phyloP scores from a whole-genome alignment of 2,888 invertebrate genomes.

The Limnephilus lunatus region DNA sequence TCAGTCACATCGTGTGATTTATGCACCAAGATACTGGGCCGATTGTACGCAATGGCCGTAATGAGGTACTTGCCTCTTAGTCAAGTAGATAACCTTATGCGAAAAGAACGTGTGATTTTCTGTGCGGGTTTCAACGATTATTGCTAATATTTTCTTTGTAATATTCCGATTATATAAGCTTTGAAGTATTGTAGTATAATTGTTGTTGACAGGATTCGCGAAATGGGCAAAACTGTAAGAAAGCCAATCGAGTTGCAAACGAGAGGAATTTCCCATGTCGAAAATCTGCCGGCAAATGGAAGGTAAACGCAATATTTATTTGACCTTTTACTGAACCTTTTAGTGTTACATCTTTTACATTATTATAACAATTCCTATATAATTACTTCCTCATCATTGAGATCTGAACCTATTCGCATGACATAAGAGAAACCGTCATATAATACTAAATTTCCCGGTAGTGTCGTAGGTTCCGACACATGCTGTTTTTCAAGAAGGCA shows the following conservation, averaged over 20 bases:
- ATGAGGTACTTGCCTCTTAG: background rate
- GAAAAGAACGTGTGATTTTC: conserved; percentile 36
- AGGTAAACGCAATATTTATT: conserved; percentile 11
- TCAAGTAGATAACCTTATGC: conserved; percentile 11
- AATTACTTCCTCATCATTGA: background rate
- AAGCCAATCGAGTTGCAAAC: background rate
- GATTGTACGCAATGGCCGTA: conserved; percentile 18
- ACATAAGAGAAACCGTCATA: background rate
- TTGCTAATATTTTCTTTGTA: background rate
- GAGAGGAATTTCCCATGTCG: background rate
- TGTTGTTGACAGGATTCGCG: background rate
- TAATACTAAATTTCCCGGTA: background rate
- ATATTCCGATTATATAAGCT: conserved; percentile 21
- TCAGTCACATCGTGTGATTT: conserved; percentile 25
- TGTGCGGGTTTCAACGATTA: background rate
- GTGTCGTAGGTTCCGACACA: too few relatives aligned
- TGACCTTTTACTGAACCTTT: background rate
- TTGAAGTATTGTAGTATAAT: conserved; percentile 9
- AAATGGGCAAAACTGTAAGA: conserved; percentile 23
- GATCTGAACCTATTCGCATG: background rate
- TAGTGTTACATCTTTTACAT: background rate
- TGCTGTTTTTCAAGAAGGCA: background rate
- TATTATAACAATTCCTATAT: background rate
- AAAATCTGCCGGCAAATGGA: conserved; percentile 27
- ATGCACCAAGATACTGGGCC: conserved; percentile 34